Conservation (phyloP, 1,140 invertebrate species). For the Anastatus disparis region DNA sequence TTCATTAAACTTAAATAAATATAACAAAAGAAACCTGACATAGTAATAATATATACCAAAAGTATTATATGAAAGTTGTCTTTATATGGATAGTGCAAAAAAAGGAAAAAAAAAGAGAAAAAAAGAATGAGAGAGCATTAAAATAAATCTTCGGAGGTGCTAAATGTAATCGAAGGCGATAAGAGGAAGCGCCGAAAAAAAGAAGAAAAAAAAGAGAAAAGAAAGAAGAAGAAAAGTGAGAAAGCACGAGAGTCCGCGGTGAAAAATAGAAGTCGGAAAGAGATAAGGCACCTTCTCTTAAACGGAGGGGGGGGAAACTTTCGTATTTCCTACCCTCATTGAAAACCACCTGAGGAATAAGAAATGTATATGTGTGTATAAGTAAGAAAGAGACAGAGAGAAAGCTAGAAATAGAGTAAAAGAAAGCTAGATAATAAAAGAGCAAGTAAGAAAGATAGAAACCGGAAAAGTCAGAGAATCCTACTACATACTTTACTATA, state of each 20-base stretch:
- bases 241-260: background rate
- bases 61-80: too few species aligned
- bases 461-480: too few species aligned
- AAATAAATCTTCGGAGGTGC: constrained; percentile 22
- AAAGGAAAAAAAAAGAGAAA: background rate
- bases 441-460: background rate
- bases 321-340: constrained; percentile 17
- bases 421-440: background rate
- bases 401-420: background rate
- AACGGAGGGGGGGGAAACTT: constrained; percentile 25
- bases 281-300: constrained; percentile 15
- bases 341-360: constrained; percentile 44
- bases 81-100: background rate
- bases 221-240: too few species aligned
- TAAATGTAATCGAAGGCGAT: constrained; percentile 35
- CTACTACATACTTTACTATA: too few species aligned
- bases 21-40: too few species aligned
- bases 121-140: background rate
- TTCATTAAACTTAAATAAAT: too few species aligned
- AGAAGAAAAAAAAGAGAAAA: too few species aligned
- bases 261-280: constrained; percentile 27
- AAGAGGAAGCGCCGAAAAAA: background rate
- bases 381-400: background rate
- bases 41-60: too few species aligned
- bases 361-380: constrained; percentile 16